A percentile compares a stretch with the other conserved stretches of the same genome.
Conservation (phyloP, 2,113 vertebrate genomes). For the Mungos mungo region DNA sequence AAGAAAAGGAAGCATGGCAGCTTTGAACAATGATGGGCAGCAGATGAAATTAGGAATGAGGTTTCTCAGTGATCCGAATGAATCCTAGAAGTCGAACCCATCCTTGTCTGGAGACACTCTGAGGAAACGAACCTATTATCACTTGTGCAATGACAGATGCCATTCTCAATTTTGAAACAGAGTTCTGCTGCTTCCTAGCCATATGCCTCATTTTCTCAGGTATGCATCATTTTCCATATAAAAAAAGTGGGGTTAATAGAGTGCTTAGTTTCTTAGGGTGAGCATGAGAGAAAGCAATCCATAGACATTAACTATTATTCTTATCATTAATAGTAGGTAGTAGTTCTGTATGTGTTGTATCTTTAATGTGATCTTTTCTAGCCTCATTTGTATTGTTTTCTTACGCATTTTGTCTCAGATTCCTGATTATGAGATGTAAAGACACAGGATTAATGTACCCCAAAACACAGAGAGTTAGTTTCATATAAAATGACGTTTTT, state of each 20-base stretch:
- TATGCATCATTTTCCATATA: not conserved
- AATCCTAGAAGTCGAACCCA: not conserved
- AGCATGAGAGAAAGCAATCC: not conserved
- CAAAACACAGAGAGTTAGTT: not conserved
- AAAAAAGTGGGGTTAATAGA: not conserved
- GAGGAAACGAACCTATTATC: not conserved
- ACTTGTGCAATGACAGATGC: not conserved
- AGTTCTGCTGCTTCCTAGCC: not conserved
- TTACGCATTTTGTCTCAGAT: not conserved
- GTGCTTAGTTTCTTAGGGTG: not conserved
- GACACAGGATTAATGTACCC: not conserved
- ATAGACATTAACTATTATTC: not conserved
- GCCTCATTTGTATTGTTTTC: constrained; percentile 2
- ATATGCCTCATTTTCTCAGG: not conserved
- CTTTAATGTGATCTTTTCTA: not conserved
- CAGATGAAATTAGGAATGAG: not conserved
- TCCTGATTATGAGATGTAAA: not conserved
- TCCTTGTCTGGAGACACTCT: not conserved
- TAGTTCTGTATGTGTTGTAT: not conserved
- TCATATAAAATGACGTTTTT: not conserved
- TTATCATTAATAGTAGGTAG: not conserved
- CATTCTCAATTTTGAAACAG: not conserved
- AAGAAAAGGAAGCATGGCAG: not conserved
- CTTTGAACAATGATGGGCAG: not conserved
- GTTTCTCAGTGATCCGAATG: not conserved